These are phyloP conservation scores for Panonychus citri DNA, from an alignment of 1,140 invertebrate species.

Conservation along the genomic window DNA sequence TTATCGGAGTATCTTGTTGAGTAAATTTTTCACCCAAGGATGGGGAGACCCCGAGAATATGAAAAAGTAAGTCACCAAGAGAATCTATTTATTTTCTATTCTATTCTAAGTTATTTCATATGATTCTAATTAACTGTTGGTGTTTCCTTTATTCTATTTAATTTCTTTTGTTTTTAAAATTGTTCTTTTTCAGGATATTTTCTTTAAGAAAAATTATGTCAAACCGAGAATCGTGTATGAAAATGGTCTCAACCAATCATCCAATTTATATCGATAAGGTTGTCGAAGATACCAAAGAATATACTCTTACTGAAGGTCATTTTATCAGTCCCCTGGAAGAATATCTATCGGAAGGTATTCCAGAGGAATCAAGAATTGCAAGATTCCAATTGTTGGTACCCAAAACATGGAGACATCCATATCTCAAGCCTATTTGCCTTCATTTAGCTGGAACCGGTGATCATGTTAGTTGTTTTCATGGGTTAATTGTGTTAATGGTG, in stretches of 20 bases:
- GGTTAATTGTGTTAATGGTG: no score
- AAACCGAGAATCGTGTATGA: slow-evolving; percentile 52
- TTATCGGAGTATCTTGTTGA: slow-evolving; percentile 64
- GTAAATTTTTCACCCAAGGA: slow-evolving; percentile 83
- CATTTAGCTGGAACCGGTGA: slow-evolving; percentile 94
- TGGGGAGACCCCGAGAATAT: slow-evolving; percentile 85
- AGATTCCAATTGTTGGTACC: slow-evolving; percentile 45
- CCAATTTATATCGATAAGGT: slow-evolving; percentile 60
- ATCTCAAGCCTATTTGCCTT: slow-evolving; percentile 52
- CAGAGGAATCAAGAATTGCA: slow-evolving; percentile 50
- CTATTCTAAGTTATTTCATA: not conserved
- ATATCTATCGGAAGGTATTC: slow-evolving; percentile 61
- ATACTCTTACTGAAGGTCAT: slow-evolving; percentile 54
- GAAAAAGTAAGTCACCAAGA: slow-evolving; percentile 60
- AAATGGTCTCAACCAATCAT: slow-evolving; percentile 54
- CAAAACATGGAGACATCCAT: slow-evolving; percentile 39
- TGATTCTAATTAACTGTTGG: slow-evolving; percentile 12
- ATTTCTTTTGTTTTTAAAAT: not conserved
- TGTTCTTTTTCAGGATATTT: slow-evolving; percentile 58
- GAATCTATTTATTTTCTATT: slow-evolving; percentile 1
- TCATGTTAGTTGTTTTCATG: slow-evolving; percentile 37
- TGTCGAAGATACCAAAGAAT: slow-evolving; percentile 40
- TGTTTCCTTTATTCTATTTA: not conserved
- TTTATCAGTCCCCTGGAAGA: slow-evolving; percentile 63
- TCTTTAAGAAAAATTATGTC: slow-evolving; percentile 67